Evolutionary conservation across 2,797 vertebrate species (phyloP), one percentile per base, ranked within the genome.

Genomic region (Pipistrellus nathusii): DNA sequence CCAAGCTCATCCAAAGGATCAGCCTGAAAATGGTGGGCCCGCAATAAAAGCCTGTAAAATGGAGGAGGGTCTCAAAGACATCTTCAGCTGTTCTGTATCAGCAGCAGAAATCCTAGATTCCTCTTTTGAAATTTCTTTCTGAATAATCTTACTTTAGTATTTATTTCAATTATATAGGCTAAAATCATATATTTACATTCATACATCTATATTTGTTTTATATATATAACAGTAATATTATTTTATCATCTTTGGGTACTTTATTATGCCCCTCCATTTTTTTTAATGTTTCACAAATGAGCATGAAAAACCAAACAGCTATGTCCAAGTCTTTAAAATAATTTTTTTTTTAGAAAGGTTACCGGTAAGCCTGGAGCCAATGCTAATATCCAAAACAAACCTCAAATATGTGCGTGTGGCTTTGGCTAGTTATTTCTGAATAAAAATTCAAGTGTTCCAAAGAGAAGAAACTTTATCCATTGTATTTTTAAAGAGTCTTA

Each of bases 281-380:
- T 81, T 81, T 71, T 75, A 85, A 62, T 41, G 86, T 80, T 93
- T 32, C 69, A 88, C 30, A 88, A 85, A 87, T 75, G 11, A 88
- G 11, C 38, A 68, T 4, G 4, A 94, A 86, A 48, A 23, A 87
- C 32, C 35, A 78, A n/a, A 69, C 3, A 35, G 30, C 14, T 73
- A 30, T 46, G 62, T 84, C 62, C 27, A 71, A 90, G 55, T 81
- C 77, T 66, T 91, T 83, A 76, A 48, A 82, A 6, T n/a, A 82
- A 82, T 53, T 68, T n/a, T 27, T 62, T 11, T 89, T 38, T 59
- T n/a, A 64, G 0, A n/a, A 85, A 32, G 38, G 55, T 87, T 69
- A 91, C 25, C 2, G 41, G 35, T 5, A 69, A 17, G 62, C 44
- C 35, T 77, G 30, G 32, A 93, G 57, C 7, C 71, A 78, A 30